Conservation (phyloP, 1,140 invertebrate genomes). For the Dreissena rostriformis region DNA sequence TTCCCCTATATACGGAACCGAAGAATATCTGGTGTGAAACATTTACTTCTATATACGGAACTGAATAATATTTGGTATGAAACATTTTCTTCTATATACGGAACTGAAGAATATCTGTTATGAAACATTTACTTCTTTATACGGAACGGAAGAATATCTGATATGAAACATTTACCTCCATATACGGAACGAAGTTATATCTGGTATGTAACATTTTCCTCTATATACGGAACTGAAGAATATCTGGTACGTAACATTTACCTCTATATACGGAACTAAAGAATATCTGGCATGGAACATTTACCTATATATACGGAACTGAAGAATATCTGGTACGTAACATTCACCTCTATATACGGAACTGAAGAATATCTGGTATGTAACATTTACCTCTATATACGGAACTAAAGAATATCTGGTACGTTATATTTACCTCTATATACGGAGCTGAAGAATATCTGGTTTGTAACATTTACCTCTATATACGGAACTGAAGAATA, state of each 20-base stretch:
- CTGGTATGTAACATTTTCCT: constrained; percentile 80
- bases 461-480: constrained; percentile 56
- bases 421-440: constrained; percentile 86
- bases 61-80: neutral
- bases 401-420: constrained; percentile 96
- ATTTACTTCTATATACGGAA: too few species aligned
- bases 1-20: constrained; percentile 89
- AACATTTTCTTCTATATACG: constrained; percentile 84
- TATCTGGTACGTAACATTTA: neutral
- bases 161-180: neutral
- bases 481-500: too few species aligned
- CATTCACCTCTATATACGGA: too few species aligned
- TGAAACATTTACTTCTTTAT: neutral
- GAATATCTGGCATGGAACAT: constrained; percentile 88
- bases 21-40: constrained; percentile 90
- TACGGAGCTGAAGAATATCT: constrained; percentile 99
- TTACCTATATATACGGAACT: constrained; percentile 92
- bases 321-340: constrained; percentile 91
- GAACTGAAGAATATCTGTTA: constrained; percentile 96
- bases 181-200: constrained; percentile 97
- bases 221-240: too few species aligned
- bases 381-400: constrained; percentile 83
- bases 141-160: too few species aligned
- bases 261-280: neutral
- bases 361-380: neutral